These are phyloP conservation scores for Orchesella flavescens DNA, from an alignment of 2,888 invertebrate genomes.

Conservation along the genomic window DNA sequence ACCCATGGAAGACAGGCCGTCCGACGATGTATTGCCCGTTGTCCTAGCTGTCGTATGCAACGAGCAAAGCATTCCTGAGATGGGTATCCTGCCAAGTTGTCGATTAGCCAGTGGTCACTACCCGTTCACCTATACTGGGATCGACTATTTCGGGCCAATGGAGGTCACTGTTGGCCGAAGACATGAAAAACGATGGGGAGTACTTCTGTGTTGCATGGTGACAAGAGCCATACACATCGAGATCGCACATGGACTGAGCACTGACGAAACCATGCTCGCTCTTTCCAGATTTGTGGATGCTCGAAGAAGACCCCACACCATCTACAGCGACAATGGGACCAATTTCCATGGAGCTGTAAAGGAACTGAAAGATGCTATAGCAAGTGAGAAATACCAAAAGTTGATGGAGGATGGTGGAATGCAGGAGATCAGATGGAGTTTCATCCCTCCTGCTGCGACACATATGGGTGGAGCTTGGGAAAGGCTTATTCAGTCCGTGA, in stretches of 20 bases:
- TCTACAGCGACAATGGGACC: slow-evolving; percentile 66
- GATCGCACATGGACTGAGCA: not conserved
- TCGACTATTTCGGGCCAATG: not conserved
- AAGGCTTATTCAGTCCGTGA: slow-evolving; percentile 9
- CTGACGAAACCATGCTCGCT: slow-evolving; percentile 36
- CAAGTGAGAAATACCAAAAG: not conserved
- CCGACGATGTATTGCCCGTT: not conserved
- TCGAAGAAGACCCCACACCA: slow-evolving; percentile 37
- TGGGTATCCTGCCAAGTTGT: slow-evolving; percentile 30
- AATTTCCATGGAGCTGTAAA: slow-evolving; percentile 54
- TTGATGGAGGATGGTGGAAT: not conserved
- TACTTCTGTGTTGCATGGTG: slow-evolving; percentile 14
- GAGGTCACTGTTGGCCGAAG: slow-evolving; percentile 14
- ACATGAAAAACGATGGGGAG: slow-evolving; percentile 38
- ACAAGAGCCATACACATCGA: slow-evolving; percentile 36
- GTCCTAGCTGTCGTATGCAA: not conserved
- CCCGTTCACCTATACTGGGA: slow-evolving; percentile 16
- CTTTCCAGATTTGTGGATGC: slow-evolving; percentile 39
- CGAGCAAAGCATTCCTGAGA: slow-evolving; percentile 14
- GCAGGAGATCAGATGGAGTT: not conserved
- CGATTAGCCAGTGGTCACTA: not conserved
- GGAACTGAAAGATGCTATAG: not conserved
- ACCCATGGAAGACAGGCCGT: slow-evolving; percentile 9
- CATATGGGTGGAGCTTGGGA: slow-evolving; percentile 21
- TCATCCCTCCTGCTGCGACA: not conserved